Percentiles rank a stretch among this genome's conserved stretches.
Evolutionary conservation across 2,888 invertebrate species (phyloP).

Genomic region (Rambutsinella grinnellia): DNA sequence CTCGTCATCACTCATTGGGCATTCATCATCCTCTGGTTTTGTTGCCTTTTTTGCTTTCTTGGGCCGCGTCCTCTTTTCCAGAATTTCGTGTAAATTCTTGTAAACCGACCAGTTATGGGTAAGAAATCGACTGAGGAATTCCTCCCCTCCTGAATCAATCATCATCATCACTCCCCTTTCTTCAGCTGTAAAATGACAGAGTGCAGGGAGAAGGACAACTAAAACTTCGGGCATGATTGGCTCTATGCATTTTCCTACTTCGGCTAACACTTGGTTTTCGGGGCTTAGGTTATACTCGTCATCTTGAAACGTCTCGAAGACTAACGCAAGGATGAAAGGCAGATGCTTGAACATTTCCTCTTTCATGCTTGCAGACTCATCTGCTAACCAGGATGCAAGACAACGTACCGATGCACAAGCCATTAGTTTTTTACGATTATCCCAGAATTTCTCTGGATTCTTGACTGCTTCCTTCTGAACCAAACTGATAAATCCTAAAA

Average conservation of each 20-base stretch:
- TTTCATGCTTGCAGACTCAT: slow-evolving; percentile 90
- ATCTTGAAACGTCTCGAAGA: slow-evolving; percentile 81
- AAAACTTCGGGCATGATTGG: slow-evolving; percentile 75
- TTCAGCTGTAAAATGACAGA: slow-evolving; percentile 93
- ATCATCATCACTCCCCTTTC: slow-evolving; percentile 73
- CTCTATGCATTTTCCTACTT: slow-evolving; percentile 64
- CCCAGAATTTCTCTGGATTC: slow-evolving; percentile 65
- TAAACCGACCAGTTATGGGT: slow-evolving; percentile 88
- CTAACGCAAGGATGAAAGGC: slow-evolving; percentile 84
- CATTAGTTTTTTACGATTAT: slow-evolving; percentile 71
- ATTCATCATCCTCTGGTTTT: slow-evolving; percentile 73
- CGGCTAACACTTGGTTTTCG: slow-evolving; percentile 62
- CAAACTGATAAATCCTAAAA: slow-evolving; percentile 75
- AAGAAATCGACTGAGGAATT: slow-evolving; percentile 83
- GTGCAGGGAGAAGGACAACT: slow-evolving; percentile 86
- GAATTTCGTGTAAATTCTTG: slow-evolving; percentile 82
- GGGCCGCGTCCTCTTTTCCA: slow-evolving; percentile 62
- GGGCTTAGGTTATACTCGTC: slow-evolving; percentile 64
- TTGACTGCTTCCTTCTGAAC: slow-evolving; percentile 64
- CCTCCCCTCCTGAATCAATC: slow-evolving; percentile 76
- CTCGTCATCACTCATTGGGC: slow-evolving; percentile 80
- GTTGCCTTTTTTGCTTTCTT: slow-evolving; percentile 62
- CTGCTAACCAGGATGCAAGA: slow-evolving; percentile 89
- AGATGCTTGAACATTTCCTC: slow-evolving; percentile 84
- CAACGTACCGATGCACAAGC: slow-evolving; percentile 88